These are phyloP conservation scores for Bombus superbus DNA, from an alignment of 1,140 invertebrate genomes.

Conservation along the genomic window DNA sequence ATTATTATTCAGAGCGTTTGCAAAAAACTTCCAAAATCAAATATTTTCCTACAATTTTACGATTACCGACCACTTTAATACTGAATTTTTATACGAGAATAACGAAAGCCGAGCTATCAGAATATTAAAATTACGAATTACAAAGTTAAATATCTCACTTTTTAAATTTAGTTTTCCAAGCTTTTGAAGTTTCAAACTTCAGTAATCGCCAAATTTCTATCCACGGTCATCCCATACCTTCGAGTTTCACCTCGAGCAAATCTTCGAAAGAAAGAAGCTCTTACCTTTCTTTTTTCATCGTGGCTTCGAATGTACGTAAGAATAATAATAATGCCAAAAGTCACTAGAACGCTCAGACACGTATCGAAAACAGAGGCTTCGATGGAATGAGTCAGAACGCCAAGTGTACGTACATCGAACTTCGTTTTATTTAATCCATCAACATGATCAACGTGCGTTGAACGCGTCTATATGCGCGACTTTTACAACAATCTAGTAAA, in stretches of 20 bases:
- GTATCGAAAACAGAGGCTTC: neutral
- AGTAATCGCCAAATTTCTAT: neutral
- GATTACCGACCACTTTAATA: too few relatives aligned
- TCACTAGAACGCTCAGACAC: neutral
- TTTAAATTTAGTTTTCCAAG: too few relatives aligned
- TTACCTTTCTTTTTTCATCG: too few relatives aligned
- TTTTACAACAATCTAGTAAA: conserved; percentile 18
- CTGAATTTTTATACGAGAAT: too few relatives aligned
- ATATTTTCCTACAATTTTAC: too few relatives aligned
- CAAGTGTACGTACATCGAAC: conserved; percentile 27
- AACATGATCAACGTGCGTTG: neutral
- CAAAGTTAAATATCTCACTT: too few relatives aligned
- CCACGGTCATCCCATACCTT: neutral
- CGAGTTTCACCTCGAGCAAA: neutral
- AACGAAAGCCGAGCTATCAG: too few relatives aligned
- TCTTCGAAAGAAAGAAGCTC: neutral
- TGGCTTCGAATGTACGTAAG: neutral
- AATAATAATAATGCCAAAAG: neutral
- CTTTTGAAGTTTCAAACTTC: too few relatives aligned
- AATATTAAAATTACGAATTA: too few relatives aligned
- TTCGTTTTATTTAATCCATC: conserved; percentile 31
- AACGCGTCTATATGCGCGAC: neutral
- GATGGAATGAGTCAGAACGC: conserved; percentile 22
- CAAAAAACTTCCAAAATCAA: too few relatives aligned
- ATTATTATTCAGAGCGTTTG: neutral